Evolutionary conservation across 2,113 vertebrate species (phyloP).

Genomic region (Ammodytes dubius): DNA sequence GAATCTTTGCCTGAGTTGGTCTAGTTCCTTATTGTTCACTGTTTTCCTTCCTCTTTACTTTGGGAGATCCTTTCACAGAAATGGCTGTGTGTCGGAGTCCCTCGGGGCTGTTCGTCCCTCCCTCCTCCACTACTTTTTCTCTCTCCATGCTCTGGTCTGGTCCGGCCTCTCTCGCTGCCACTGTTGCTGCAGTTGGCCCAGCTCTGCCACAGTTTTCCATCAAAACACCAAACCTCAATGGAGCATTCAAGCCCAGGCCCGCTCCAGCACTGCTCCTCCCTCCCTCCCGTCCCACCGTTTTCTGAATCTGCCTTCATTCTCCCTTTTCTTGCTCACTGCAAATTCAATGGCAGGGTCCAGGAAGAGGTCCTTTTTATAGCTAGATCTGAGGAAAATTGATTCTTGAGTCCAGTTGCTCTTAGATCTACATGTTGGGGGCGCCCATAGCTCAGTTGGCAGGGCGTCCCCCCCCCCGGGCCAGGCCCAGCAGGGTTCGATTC

Average conservation of each 20-base stretch:
- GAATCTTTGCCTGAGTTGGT: constrained; percentile 37
- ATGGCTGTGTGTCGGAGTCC: constrained; percentile 58
- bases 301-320: constrained; percentile 68
- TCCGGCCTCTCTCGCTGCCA: constrained; percentile 68
- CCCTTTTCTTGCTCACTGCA: constrained; percentile 47
- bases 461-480: no score
- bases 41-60: constrained; percentile 59
- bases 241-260: constrained; percentile 82
- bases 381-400: constrained; percentile 31
- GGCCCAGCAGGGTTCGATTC: no score
- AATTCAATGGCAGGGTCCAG: constrained; percentile 46
- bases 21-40: constrained; percentile 50
- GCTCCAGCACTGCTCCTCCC: constrained; percentile 73
- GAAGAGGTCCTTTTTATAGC: constrained; percentile 40
- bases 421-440: no score
- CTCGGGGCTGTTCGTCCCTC: constrained; percentile 50
- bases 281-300: constrained; percentile 67
- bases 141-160: constrained; percentile 51
- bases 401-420: background rate
- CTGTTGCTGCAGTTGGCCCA: constrained; percentile 76
- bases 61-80: constrained; percentile 58
- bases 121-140: constrained; percentile 52
- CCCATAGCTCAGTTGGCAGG: no score
- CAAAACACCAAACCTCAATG: constrained; percentile 86
- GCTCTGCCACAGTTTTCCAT: constrained; percentile 82